Conservation (phyloP, 2,888 invertebrate species). For the Melieria crassipennis region DNA sequence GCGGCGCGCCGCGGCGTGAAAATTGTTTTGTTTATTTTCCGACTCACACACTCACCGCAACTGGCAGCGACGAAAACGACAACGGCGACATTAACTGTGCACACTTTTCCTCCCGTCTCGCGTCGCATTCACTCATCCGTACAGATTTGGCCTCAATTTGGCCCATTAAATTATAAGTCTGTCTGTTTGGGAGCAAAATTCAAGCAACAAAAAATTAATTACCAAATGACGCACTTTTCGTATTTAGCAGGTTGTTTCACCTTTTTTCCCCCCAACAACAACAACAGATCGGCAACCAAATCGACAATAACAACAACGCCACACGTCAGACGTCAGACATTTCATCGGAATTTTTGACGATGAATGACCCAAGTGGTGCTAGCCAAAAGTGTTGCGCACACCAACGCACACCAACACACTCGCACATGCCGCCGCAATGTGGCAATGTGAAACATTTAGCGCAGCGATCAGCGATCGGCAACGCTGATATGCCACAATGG, state of each 20-base stretch:
- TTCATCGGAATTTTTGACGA: conserved; percentile 6
- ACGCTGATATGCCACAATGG: too few species aligned
- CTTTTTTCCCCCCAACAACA: conserved; percentile 18
- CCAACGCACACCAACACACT: too few species aligned
- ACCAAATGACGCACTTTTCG: conserved; percentile 53
- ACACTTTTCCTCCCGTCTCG: background rate
- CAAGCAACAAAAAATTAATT: too few species aligned
- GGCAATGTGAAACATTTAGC: too few species aligned
- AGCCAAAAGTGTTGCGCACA: background rate
- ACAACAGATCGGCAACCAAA: background rate
- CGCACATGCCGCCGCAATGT: too few species aligned
- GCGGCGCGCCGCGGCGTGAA: background rate
- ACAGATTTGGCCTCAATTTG: conserved; percentile 47
- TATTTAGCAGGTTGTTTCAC: conserved; percentile 55
- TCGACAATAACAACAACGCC: conserved; percentile 6
- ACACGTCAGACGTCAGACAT: conserved; percentile 30
- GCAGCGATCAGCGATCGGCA: too few species aligned
- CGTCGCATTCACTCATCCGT: too few species aligned
- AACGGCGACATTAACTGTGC: background rate
- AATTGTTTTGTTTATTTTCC: background rate
- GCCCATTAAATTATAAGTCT: conserved; percentile 47
- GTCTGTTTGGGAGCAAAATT: conserved; percentile 31
- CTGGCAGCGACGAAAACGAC: background rate
- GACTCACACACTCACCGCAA: background rate
- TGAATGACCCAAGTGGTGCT: background rate